Percentiles rank a stretch among this genome's conserved stretches.
Conservation (phyloP, 2,113 vertebrate genomes). For the Acinonyx jubatus region DNA sequence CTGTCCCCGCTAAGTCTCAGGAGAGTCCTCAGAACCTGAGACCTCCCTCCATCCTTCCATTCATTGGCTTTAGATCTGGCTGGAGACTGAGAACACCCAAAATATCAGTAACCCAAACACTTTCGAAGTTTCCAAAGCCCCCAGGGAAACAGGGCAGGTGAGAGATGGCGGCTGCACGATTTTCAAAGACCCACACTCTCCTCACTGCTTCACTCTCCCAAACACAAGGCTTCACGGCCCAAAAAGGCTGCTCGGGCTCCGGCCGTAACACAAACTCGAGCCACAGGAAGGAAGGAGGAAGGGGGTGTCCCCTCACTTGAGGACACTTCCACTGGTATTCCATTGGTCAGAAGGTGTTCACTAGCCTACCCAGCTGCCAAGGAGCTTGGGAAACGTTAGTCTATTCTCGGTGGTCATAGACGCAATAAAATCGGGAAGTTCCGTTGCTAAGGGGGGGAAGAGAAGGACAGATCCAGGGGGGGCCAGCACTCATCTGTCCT, state of each 20-base stretch:
- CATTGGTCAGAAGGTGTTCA: not conserved
- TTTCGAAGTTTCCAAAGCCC: not conserved
- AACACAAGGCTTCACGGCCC: not conserved
- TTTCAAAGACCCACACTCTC: not conserved
- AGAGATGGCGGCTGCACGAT: fast-evolving
- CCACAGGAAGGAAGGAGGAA: not conserved
- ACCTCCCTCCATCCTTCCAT: not conserved
- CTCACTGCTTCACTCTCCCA: fast-evolving
- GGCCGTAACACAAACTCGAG: not conserved
- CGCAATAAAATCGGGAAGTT: no score
- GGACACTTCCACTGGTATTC: not conserved
- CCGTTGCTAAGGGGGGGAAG: not conserved
- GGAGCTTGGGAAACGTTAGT: not conserved
- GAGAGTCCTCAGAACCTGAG: not conserved
- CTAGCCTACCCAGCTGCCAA: not conserved
- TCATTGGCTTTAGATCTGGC: not conserved
- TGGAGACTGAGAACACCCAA: not conserved
- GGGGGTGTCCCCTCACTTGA: not conserved
- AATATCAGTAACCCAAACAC: not conserved
- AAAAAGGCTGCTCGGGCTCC: not conserved
- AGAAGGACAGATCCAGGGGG: fast-evolving
- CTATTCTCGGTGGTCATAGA: not conserved
- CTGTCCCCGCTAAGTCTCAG: not conserved
- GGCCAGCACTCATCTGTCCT: not conserved
- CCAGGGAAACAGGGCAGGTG: not conserved